These are phyloP conservation scores for Hydrotaea diabolus DNA, from an alignment of 2,888 invertebrate genomes.

Conservation along the genomic window DNA sequence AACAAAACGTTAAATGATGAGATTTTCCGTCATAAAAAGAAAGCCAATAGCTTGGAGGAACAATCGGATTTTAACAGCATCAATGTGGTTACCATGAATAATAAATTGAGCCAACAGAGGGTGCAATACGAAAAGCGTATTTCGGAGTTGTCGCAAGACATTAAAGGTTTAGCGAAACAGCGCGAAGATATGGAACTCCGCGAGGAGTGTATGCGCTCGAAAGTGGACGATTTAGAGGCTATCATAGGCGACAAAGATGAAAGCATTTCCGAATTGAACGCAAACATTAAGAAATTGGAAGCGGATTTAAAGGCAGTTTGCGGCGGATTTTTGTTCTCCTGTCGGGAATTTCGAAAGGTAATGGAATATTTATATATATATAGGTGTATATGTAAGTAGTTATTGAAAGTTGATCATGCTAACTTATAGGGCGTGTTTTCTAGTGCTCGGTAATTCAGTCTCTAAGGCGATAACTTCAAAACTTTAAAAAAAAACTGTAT, in stretches of 20 bases:
- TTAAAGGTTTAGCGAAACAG: conserved; percentile 69
- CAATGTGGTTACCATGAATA: conserved; percentile 84
- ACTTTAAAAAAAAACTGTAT: too few relatives aligned
- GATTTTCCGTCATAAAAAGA: conserved; percentile 82
- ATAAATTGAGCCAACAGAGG: conserved; percentile 75
- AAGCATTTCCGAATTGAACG: conserved; percentile 71
- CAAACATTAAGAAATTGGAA: conserved; percentile 73
- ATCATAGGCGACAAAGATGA: conserved; percentile 71
- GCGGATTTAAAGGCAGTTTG: conserved; percentile 76
- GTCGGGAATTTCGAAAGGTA: conserved; percentile 79
- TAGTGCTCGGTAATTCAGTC: too few relatives aligned
- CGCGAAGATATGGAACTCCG: conserved; percentile 71
- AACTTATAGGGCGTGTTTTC: too few relatives aligned
- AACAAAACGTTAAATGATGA: conserved; percentile 87
- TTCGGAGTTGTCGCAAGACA: conserved; percentile 72
- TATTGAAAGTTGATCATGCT: not conserved
- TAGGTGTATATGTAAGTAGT: not conserved
- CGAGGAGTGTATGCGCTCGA: conserved; percentile 72
- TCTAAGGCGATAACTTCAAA: too few relatives aligned
- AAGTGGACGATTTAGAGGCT: conserved; percentile 74
- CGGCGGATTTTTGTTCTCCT: conserved; percentile 79
- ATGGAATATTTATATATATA: not conserved
- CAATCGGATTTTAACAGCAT: conserved; percentile 85
- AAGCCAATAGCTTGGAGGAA: conserved; percentile 84
- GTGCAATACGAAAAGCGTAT: conserved; percentile 75